phyloP scores from a whole-genome alignment of 2,888 invertebrate genomes.

The Athalia circularis region DNA sequence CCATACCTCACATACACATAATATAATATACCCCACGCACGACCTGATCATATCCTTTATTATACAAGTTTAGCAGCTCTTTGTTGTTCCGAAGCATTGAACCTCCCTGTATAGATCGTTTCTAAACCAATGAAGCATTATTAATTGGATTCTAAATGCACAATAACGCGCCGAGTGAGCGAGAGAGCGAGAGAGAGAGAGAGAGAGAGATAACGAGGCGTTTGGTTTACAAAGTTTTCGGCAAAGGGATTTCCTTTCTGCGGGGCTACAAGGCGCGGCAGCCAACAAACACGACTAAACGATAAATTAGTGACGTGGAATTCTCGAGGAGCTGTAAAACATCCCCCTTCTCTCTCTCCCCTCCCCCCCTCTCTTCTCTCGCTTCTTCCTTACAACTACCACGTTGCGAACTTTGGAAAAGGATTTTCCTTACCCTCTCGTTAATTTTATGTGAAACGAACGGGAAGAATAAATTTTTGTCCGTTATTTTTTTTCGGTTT shows the following conservation, averaged over 20 bases:
- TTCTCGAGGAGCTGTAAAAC: not conserved
- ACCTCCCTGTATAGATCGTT: conserved; percentile 22
- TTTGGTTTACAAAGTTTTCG: conserved; percentile 1
- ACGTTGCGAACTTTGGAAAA: not conserved
- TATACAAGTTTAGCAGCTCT: not conserved
- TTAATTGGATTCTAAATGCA: conserved; percentile 39
- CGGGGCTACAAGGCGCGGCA: not conserved
- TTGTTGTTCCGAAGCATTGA: conserved; percentile 30
- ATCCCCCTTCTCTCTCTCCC: not conserved
- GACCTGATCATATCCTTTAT: not conserved
- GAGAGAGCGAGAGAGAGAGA: too few relatives aligned
- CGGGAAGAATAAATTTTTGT: too few relatives aligned
- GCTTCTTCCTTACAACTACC: too few relatives aligned
- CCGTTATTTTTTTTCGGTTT: too few relatives aligned
- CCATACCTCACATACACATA: too few relatives aligned
- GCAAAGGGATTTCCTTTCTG: not conserved
- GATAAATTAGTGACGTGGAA: conserved; percentile 33
- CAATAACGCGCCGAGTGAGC: conserved; percentile 9
- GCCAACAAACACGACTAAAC: not conserved
- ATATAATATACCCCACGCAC: conserved; percentile 25
- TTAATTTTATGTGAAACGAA: too few relatives aligned
- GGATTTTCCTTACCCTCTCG: not conserved
- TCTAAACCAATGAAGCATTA: conserved; percentile 39
- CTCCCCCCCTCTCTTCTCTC: not conserved
- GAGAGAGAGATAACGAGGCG: not conserved